These are phyloP conservation scores for Hoplostethus mediterraneus DNA, from an alignment of 2,797 vertebrate genomes.

Conservation along the genomic window DNA sequence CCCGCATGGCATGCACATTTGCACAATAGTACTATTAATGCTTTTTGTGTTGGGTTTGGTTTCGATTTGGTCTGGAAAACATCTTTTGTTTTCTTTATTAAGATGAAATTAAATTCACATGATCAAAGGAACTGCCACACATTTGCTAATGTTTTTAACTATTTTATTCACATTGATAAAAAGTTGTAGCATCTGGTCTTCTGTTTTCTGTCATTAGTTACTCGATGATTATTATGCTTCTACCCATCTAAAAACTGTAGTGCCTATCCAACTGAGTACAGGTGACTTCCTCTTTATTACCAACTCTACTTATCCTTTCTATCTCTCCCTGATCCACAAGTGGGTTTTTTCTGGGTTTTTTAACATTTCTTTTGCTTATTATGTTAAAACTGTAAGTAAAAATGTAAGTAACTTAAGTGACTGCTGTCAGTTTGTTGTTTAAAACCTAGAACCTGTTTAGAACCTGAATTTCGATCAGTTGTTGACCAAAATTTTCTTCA, in stretches of 20 bases:
- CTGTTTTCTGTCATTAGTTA: constrained; percentile 9
- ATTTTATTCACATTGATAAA: neutral
- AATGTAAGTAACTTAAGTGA: neutral
- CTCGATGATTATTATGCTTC: neutral
- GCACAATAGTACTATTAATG: neutral
- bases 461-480: constrained; percentile 1
- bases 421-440: neutral
- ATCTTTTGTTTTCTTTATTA: too few species aligned
- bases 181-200: neutral
- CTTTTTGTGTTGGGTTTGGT: neutral
- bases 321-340: neutral
- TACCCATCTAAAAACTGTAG: constrained; percentile 6
- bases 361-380: neutral
- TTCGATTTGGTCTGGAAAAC: neutral
- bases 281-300: neutral
- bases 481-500: constrained; percentile 16
- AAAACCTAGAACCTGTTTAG: neutral
- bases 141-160: too few species aligned
- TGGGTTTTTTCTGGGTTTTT: neutral
- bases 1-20: constrained; percentile 1
- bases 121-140: too few species aligned
- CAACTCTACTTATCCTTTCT: neutral
- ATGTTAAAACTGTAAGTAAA: neutral
- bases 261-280: neutral
- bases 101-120: too few species aligned